These are phyloP conservation scores for Chrysolina haemoptera DNA, from an alignment of 2,888 invertebrate genomes.

Conservation along the genomic window DNA sequence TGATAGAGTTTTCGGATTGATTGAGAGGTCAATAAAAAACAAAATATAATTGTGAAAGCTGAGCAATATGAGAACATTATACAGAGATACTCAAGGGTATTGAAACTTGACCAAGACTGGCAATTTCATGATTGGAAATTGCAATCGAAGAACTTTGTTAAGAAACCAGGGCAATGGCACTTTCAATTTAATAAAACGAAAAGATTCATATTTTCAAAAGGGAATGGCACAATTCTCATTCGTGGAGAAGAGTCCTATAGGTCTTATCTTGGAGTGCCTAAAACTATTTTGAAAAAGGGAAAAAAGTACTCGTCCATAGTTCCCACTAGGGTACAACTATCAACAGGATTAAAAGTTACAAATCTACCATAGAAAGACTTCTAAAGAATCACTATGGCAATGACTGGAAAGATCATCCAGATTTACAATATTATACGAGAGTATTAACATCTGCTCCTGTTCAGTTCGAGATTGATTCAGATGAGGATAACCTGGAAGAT, in stretches of 20 bases:
- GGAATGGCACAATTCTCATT: constrained; percentile 6
- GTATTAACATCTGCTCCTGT: no score
- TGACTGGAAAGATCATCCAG: no score
- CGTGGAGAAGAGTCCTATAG: constrained; percentile 13
- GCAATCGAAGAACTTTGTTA: constrained; percentile 26
- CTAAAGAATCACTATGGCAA: no score
- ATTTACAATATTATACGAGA: no score
- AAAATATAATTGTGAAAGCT: constrained; percentile 33
- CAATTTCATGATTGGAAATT: constrained; percentile 27
- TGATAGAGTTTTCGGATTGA: constrained; percentile 45
- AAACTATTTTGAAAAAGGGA: constrained; percentile 7
- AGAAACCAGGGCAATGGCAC: constrained; percentile 31
- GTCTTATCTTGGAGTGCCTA: constrained; percentile 1
- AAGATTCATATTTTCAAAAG: constrained; percentile 28
- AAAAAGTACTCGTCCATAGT: constrained; percentile 6
- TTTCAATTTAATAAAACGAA: constrained; percentile 35
- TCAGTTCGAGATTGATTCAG: no score
- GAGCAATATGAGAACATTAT: constrained; percentile 40
- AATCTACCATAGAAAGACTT: background rate
- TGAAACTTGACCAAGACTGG: constrained; percentile 27
- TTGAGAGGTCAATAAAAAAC: constrained; percentile 38
- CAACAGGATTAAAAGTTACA: background rate
- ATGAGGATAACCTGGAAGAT: no score
- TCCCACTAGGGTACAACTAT: background rate
- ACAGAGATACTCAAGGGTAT: constrained; percentile 33